A percentile compares a stretch with the other conserved stretches of the same genome.
Conservation (phyloP, 2,113 vertebrate genomes). For the Bubalus kerabau region DNA sequence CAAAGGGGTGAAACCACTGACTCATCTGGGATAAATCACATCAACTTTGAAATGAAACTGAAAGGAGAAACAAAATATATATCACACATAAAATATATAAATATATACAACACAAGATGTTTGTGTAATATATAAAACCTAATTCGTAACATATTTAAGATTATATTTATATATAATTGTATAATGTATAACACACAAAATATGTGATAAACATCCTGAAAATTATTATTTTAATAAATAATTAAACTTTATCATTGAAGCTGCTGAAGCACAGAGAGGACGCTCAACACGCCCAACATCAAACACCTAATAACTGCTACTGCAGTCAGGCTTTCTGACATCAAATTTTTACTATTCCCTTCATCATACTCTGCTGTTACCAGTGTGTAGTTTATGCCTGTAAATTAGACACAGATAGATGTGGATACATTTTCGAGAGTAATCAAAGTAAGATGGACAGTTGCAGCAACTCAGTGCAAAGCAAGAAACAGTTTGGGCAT, state of each 20-base stretch:
- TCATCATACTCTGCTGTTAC: neutral
- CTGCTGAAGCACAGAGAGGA: neutral
- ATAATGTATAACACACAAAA: neutral
- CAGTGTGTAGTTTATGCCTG: neutral
- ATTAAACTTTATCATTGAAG: neutral
- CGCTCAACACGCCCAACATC: neutral
- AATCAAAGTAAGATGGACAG: neutral
- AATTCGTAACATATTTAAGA: neutral
- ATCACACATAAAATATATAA: neutral
- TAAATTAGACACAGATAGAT: neutral
- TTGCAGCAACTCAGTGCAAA: neutral
- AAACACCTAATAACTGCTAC: neutral
- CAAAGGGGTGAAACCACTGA: neutral
- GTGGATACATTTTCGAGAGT: neutral
- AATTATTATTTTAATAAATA: neutral
- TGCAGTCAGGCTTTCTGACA: neutral
- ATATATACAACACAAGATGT: neutral
- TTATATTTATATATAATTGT: neutral
- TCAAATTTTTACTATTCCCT: neutral
- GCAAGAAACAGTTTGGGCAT: neutral
- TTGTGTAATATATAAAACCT: neutral
- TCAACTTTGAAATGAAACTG: neutral
- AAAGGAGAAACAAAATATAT: neutral
- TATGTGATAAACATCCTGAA: neutral
- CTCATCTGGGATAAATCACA: neutral